Percentiles rank a stretch among this genome's conserved stretches.
Evolutionary conservation across 2,113 vertebrate species (phyloP).

Genomic region (Crocuta crocuta): DNA sequence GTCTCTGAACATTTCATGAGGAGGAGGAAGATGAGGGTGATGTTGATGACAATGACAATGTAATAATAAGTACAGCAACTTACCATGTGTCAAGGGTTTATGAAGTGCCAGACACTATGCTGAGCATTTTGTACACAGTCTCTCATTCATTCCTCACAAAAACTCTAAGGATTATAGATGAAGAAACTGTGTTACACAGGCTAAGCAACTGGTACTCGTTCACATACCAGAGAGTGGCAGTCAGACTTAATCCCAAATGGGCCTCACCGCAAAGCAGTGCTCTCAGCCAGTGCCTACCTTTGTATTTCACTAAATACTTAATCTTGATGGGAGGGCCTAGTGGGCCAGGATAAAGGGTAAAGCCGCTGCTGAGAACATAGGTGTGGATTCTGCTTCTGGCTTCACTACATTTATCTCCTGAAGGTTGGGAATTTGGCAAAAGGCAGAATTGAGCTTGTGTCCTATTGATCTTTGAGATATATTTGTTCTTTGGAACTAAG

Average conservation of each 20-base stretch:
- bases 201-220: background rate
- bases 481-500: slow-evolving; percentile 22
- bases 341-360: background rate
- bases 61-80: background rate
- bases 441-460: background rate
- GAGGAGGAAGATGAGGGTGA: background rate
- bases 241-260: background rate
- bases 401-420: background rate
- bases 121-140: background rate
- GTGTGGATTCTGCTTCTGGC: background rate
- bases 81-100: background rate
- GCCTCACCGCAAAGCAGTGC: background rate
- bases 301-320: background rate
- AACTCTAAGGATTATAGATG: background rate
- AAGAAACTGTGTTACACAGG: background rate
- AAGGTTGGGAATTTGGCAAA: slow-evolving; percentile 13
- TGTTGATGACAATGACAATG: background rate
- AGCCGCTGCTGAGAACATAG: background rate
- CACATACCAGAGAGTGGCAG: background rate
- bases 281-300: background rate
- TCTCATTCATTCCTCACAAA: background rate
- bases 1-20: background rate
- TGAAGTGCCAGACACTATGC: background rate
- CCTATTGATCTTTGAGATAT: background rate
- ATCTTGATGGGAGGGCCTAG: fast-evolving